Conservation (phyloP, 2,888 invertebrate species). For the Nemotelus pantherinus region DNA sequence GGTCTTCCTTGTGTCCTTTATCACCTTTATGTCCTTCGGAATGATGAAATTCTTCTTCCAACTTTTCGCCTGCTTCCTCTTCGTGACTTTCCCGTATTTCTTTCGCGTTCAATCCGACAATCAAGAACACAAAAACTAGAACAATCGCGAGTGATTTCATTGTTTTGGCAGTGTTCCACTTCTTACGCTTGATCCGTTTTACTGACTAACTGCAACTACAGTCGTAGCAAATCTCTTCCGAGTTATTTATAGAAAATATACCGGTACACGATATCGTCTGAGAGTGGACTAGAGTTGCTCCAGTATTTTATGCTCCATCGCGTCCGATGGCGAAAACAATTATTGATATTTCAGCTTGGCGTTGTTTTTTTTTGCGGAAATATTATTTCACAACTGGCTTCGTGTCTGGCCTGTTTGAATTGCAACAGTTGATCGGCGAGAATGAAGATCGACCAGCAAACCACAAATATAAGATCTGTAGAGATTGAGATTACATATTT, state of each 20-base stretch:
- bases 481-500: too few relatives aligned
- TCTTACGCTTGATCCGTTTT: not conserved
- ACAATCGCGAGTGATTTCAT: conserved; percentile 21
- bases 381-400: conserved; percentile 5
- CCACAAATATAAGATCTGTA: too few relatives aligned
- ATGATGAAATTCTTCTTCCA: conserved; percentile 59
- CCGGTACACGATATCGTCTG: not conserved
- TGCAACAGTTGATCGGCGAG: too few relatives aligned
- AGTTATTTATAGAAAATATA: conserved; percentile 34
- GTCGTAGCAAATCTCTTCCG: not conserved
- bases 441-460: too few relatives aligned
- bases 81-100: conserved; percentile 58
- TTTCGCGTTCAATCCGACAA: conserved; percentile 58
- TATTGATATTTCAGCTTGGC: not conserved
- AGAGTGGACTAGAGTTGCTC: not conserved
- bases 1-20: conserved; percentile 80
- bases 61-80: conserved; percentile 61
- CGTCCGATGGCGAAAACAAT: not conserved
- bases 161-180: not conserved
- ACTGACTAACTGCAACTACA: conserved; percentile 6
- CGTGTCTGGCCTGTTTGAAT: too few relatives aligned
- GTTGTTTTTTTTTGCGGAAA: conserved; percentile 21
- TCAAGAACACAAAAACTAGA: conserved; percentile 52
- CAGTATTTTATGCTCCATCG: conserved; percentile 24
- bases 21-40: conserved; percentile 78